phyloP scores from a whole-genome alignment of 2,888 invertebrate species.

The Agrochola circellaris region DNA sequence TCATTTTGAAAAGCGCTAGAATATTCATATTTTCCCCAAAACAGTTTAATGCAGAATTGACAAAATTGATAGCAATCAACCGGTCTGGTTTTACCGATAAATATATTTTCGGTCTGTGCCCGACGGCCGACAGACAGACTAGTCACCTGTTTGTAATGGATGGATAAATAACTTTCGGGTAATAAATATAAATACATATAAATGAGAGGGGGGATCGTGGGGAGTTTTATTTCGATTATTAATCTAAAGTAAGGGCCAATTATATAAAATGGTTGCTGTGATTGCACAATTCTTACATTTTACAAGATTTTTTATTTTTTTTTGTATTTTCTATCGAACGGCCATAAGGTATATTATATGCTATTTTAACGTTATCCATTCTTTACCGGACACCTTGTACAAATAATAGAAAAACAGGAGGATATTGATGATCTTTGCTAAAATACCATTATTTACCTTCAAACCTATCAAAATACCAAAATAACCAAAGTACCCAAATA shows the following conservation, averaged over 20 bases:
- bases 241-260: background rate
- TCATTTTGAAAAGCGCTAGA: background rate
- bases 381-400: too few relatives aligned
- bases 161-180: background rate
- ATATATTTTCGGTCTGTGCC: background rate
- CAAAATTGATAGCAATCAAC: background rate
- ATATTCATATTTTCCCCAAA: background rate
- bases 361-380: too few relatives aligned
- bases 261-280: background rate
- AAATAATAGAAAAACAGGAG: too few relatives aligned
- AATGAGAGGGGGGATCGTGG: background rate
- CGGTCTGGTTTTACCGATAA: background rate
- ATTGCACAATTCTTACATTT: background rate
- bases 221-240: background rate
- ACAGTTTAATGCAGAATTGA: background rate
- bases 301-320: too few relatives aligned
- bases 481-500: too few relatives aligned
- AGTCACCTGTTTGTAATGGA: background rate
- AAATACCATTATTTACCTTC: background rate
- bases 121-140: background rate
- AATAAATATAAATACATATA: too few relatives aligned
- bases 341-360: too few relatives aligned
- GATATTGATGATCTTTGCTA: background rate
- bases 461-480: background rate
- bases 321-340: too few relatives aligned